These are phyloP conservation scores for Sus cebifrons DNA, from an alignment of 2,797 vertebrate genomes.

Conservation along the genomic window DNA sequence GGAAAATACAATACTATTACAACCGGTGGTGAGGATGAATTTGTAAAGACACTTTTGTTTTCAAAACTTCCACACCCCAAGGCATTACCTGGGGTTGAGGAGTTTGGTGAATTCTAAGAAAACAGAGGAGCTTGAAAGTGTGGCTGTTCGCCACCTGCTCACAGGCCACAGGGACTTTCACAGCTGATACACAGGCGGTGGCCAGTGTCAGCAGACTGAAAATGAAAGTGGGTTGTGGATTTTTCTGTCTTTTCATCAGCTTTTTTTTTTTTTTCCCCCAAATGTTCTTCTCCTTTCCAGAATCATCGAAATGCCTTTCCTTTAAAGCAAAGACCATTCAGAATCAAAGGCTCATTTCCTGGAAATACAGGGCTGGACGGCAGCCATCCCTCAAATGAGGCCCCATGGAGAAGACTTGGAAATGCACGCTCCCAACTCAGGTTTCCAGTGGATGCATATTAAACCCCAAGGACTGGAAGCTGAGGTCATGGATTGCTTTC, in stretches of 20 bases:
- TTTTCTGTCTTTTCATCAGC: conserved; percentile 30
- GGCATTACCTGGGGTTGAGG: background rate
- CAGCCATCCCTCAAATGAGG: conserved; percentile 59
- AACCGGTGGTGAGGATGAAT: background rate
- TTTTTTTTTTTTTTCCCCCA: background rate
- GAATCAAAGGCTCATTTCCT: conserved; percentile 68
- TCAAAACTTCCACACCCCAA: background rate
- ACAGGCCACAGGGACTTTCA: background rate
- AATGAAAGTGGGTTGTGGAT: conserved; percentile 1
- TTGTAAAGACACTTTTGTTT: background rate
- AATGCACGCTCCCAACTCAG: background rate
- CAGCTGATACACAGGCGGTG: background rate
- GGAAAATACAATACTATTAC: background rate
- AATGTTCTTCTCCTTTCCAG: background rate
- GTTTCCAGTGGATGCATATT: background rate
- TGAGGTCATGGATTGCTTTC: conserved; percentile 74
- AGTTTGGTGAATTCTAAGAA: background rate
- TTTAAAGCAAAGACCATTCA: background rate
- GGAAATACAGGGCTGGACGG: conserved; percentile 48
- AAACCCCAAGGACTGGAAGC: background rate
- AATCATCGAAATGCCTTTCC: background rate
- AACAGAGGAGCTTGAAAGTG: background rate
- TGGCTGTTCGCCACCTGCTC: background rate
- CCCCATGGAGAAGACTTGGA: background rate
- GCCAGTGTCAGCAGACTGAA: background rate